Evolutionary conservation across 2,113 vertebrate species (phyloP).

Genomic region (Ursus arctos): DNA sequence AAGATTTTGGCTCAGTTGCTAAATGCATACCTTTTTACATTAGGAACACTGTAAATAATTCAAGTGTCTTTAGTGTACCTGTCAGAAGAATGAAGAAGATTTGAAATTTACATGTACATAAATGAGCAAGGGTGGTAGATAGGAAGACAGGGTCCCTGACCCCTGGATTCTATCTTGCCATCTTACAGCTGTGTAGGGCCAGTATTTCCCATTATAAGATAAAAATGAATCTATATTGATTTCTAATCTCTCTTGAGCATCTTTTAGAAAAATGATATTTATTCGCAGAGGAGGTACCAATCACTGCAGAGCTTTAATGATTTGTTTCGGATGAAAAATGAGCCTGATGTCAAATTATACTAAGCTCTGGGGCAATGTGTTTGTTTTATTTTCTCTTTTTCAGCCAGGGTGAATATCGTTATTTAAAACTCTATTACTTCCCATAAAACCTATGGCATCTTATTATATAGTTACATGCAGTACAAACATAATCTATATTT

Average conservation of each 20-base stretch:
- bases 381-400: slow-evolving; percentile 79
- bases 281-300: slow-evolving; percentile 83
- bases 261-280: slow-evolving; percentile 87
- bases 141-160: slow-evolving; percentile 56
- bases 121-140: slow-evolving; percentile 40
- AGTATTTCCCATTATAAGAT: slow-evolving; percentile 85
- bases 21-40: slow-evolving; percentile 54
- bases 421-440: slow-evolving; percentile 74
- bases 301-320: slow-evolving; percentile 81
- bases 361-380: slow-evolving; percentile 73
- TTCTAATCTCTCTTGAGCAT: slow-evolving; percentile 85
- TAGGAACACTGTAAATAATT: slow-evolving; percentile 58
- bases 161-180: slow-evolving; percentile 67
- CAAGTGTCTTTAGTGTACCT: slow-evolving; percentile 65
- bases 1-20: slow-evolving; percentile 59
- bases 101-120: slow-evolving; percentile 45
- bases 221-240: slow-evolving; percentile 88
- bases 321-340: slow-evolving; percentile 87
- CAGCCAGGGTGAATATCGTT: slow-evolving; percentile 55
- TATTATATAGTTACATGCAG: slow-evolving; percentile 49
- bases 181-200: slow-evolving; percentile 75
- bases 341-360: slow-evolving; percentile 82
- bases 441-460: slow-evolving; percentile 43
- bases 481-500: slow-evolving; percentile 48
- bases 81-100: slow-evolving; percentile 59